Percentiles rank a stretch among this genome's conserved stretches.
These are phyloP conservation scores for Nannoperca australis DNA, from an alignment of 2,797 vertebrate genomes.

Conservation along the genomic window DNA sequence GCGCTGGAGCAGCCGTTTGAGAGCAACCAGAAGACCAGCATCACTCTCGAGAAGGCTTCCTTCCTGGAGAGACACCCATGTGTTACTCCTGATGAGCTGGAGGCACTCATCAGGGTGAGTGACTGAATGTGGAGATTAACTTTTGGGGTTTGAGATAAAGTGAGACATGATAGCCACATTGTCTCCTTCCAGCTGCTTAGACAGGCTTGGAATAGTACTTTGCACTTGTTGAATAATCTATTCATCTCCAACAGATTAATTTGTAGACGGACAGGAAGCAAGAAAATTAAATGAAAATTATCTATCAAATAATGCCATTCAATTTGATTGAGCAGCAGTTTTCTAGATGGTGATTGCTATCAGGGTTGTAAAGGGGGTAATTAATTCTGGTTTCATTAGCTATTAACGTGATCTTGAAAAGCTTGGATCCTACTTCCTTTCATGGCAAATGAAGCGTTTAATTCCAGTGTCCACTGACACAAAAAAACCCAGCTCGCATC, in stretches of 20 bases:
- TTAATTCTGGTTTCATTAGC: slow-evolving; percentile 56
- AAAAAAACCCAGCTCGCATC: neutral
- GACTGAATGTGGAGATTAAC: neutral
- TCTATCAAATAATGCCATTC: slow-evolving; percentile 18
- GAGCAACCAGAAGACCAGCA: slow-evolving; percentile 92
- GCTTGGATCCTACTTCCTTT: slow-evolving; percentile 10
- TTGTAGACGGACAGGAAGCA: neutral
- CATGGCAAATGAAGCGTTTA: slow-evolving; percentile 22
- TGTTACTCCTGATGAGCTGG: slow-evolving; percentile 91
- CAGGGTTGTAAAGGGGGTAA: slow-evolving; percentile 42
- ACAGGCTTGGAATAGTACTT: neutral
- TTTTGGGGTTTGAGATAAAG: slow-evolving; percentile 10
- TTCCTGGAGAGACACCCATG: slow-evolving; percentile 93
- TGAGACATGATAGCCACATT: neutral
- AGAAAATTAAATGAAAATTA: slow-evolving; percentile 16
- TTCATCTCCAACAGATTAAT: slow-evolving; percentile 16
- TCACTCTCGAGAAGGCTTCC: slow-evolving; percentile 91
- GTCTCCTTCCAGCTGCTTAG: slow-evolving; percentile 2
- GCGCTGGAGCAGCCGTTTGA: slow-evolving; percentile 95
- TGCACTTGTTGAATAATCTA: slow-evolving; percentile 1
- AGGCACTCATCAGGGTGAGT: slow-evolving; percentile 93
- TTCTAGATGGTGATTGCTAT: slow-evolving; percentile 43
- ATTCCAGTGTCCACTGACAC: neutral
- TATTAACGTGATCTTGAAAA: slow-evolving; percentile 34
- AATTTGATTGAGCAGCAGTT: slow-evolving; percentile 23